These are phyloP conservation scores for Psilopsiagon aymara DNA, from an alignment of 2,113 vertebrate genomes.

Conservation along the genomic window DNA sequence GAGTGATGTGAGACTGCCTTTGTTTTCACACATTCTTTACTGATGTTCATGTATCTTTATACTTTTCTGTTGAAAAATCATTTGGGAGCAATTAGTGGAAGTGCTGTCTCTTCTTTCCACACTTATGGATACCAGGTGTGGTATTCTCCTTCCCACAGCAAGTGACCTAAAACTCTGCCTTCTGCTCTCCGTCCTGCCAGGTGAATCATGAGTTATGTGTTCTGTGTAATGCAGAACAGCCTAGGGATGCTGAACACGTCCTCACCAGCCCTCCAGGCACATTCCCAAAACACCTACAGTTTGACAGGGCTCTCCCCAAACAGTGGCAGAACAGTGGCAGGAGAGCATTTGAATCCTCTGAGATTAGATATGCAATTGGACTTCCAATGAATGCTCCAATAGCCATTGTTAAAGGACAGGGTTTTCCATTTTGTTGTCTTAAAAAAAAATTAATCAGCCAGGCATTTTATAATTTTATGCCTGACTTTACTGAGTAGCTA, in stretches of 20 bases:
- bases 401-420: not conserved
- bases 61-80: not conserved
- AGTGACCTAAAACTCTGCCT: not conserved
- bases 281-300: not conserved
- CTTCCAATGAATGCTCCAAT: not conserved
- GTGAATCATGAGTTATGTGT: not conserved
- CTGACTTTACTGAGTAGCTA: not conserved
- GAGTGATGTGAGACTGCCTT: not conserved
- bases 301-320: not conserved
- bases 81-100: not conserved
- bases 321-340: not conserved
- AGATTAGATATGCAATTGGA: not conserved
- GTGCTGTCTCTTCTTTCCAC: not conserved
- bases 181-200: not conserved
- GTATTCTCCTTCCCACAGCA: not conserved
- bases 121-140: not conserved
- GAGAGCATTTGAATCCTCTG: not conserved
- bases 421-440: not conserved
- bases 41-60: not conserved
- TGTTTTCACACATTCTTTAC: not conserved
- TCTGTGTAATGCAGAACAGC: not conserved
- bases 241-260: not conserved
- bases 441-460: not conserved
- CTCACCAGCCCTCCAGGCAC: accelerated
- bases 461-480: not conserved